Evolutionary conservation across 2,888 invertebrate genomes (phyloP).

Genomic region (Congeria kusceri): DNA sequence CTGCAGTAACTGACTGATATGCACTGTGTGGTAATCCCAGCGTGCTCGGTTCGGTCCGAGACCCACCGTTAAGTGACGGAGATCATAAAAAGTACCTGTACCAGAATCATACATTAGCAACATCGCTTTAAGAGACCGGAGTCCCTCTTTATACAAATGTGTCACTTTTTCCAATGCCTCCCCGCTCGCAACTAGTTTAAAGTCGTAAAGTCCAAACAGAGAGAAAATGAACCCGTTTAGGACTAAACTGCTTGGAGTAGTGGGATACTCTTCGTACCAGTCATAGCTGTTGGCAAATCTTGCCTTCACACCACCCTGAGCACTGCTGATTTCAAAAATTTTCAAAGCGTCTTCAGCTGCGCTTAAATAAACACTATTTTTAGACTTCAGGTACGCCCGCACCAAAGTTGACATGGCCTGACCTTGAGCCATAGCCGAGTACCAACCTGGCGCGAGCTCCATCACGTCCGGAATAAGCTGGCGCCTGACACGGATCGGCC

Average conservation of each 20-base stretch:
- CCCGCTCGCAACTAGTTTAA: slow-evolving; percentile 91
- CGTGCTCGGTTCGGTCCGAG: slow-evolving; percentile 95
- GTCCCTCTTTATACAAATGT: slow-evolving; percentile 78
- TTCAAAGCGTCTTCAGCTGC: slow-evolving; percentile 93
- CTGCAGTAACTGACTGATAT: slow-evolving; percentile 94
- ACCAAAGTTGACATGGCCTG: slow-evolving; percentile 96
- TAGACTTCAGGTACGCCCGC: slow-evolving; percentile 93
- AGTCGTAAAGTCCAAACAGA: slow-evolving; percentile 96
- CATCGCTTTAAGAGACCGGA: slow-evolving; percentile 93
- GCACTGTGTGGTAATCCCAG: slow-evolving; percentile 99
- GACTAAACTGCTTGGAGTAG: slow-evolving; percentile 95
- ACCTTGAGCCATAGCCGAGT: slow-evolving; percentile 99
- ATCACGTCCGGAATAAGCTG: slow-evolving; percentile 76
- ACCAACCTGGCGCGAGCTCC: slow-evolving; percentile 93
- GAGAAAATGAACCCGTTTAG: slow-evolving; percentile 99
- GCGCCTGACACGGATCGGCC: slow-evolving; percentile 94
- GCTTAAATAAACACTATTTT: slow-evolving; percentile 90
- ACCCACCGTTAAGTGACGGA: slow-evolving; percentile 93
- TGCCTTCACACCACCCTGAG: slow-evolving; percentile 79
- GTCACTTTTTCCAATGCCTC: slow-evolving; percentile 88
- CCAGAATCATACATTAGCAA: slow-evolving; percentile 96
- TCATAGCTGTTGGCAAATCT: slow-evolving; percentile 92
- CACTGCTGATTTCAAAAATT: slow-evolving; percentile 88
- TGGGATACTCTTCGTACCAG: slow-evolving; percentile 99
- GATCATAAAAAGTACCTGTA: slow-evolving; percentile 97